Evolutionary conservation across 2,797 vertebrate species (phyloP).

Genomic region (Holocentrus rufus): DNA sequence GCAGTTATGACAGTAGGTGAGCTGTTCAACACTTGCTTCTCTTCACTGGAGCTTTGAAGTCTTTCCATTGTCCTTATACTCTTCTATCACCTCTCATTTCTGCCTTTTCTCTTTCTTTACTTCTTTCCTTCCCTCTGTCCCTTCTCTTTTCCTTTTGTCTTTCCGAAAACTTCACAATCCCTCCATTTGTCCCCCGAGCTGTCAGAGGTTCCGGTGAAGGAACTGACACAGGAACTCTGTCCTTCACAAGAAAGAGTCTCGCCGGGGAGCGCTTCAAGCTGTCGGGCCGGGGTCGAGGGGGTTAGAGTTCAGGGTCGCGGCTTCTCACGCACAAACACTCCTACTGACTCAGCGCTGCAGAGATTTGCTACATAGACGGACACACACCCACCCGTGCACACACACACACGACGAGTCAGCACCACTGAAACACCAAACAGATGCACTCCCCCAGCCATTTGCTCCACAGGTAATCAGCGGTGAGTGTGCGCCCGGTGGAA

Average conservation of each 20-base stretch:
- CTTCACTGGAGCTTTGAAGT: conserved; percentile 65
- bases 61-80: conserved; percentile 54
- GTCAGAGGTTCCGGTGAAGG: conserved; percentile 49
- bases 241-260: conserved; percentile 52
- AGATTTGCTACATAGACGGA: conserved; percentile 53
- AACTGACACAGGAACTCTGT: conserved; percentile 63
- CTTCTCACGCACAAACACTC: conserved; percentile 60
- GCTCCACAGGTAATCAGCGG: conserved; percentile 74
- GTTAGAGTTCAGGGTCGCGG: conserved; percentile 78
- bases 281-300: conserved; percentile 72
- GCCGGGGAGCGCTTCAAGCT: conserved; percentile 69
- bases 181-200: conserved; percentile 57
- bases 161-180: conserved; percentile 13
- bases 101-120: background rate
- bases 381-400: conserved; percentile 37
- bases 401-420: conserved; percentile 51
- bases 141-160: background rate
- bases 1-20: conserved; percentile 60
- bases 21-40: conserved; percentile 51
- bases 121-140: background rate
- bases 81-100: conserved; percentile 18
- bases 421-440: conserved; percentile 70
- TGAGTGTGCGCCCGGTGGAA: conserved; percentile 61
- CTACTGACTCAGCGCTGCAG: conserved; percentile 69
- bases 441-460: conserved; percentile 69